Base-by-base conservation (phyloP, 1,140 invertebrate genomes). In the Dreissena polymorpha region DNA sequence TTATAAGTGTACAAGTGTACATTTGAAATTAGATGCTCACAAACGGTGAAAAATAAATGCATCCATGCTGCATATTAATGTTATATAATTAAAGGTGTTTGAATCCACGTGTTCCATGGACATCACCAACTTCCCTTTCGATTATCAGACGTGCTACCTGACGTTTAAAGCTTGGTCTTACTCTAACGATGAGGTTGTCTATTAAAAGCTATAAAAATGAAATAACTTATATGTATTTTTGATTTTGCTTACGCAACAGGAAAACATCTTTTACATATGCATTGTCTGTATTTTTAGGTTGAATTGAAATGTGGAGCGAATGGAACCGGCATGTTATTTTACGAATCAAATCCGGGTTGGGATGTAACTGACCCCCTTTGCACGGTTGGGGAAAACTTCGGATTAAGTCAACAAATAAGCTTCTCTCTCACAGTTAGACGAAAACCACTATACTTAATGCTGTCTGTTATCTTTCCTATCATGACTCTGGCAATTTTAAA, bases 391-490 rank as follows among this genome's bases (percentile, higher is more conserved):
- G 23, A 63, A 2, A 63, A n/a, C 12, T 57, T 10, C 18, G n/a
- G 6, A 3, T 63, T n/a, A 18, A n/a, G n/a, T n/a, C 60, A n/a
- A 68, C 0, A 51, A 8, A 18, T 86, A 1, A 57, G 27, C 18
- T 88, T 89, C 23, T 78, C 75, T 8, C 73, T 90, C 16, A 84
- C 85, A 63, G 80, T 90, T 7, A 72, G 85, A 12, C 60, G 88
- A 49, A 90, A 90, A 27, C 86, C 89, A 12, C 85, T 83, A n/a
- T 92, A 90, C 87, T 94, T 94, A 86, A 91, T 94, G 64, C 92
- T 94, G 88, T 94, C 95, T 88, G 93, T 95, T 18, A 93, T 95
- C 49, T 90, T 94, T 53, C 94, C 94, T 6, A 94, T 94, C 85
- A 92, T 94, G 83, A 94, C 94, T 92, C 92, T 95, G 87, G 94